Base-by-base conservation (phyloP, 2,113 vertebrate genomes). In the Pitta sordida region DNA sequence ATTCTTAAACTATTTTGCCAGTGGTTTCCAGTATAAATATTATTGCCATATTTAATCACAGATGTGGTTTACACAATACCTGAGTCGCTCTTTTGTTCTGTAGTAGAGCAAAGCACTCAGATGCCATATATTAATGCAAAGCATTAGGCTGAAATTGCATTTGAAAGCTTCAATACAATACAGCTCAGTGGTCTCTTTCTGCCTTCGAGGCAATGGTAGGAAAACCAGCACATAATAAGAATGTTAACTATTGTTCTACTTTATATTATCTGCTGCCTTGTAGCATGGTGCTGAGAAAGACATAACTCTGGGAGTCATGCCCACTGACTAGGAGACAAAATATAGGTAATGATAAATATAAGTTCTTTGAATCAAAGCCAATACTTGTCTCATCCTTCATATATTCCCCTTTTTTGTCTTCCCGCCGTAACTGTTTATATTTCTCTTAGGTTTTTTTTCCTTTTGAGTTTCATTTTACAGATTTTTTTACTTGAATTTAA, bases 171-270 rank as follows among this genome's bases (percentile, higher is more conserved):
- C 80, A 92, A 32, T 93, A 86, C 56, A 81, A 55, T 67, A 78
- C n/a, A 71, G 36, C 78, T 90, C 89, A 64, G 56, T 68, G 65
- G 77, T 78, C 44, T 92, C n/a, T 78, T 87, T 92, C 86, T 95
- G 65, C 81, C 91, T 92, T 84, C 73, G 69, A 94, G 86, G 88
- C 81, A 96, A 83, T 63, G 69, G 70, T 73, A 60, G 74, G 77
- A 90, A 91, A 93, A 93, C 8, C 48, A 71, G 70, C 30, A 64
- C 86, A 79, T 81, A 89, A 77, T 83, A 94, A 88, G 74, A 91
- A 90, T 94, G 90, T 75, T 94, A 96, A 92, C 83, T 86, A 59
- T 49, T 83, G 39, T 78, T 96, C 43, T 75, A 20, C 73, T 96
- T 86, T 86, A 48, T 86, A n/a, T 85, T 93, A 75, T 71, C 52